Percentiles rank a stretch among this genome's conserved stretches.
phyloP scores from a whole-genome alignment of 1,140 invertebrate species.

The Hycleus cichorii region DNA sequence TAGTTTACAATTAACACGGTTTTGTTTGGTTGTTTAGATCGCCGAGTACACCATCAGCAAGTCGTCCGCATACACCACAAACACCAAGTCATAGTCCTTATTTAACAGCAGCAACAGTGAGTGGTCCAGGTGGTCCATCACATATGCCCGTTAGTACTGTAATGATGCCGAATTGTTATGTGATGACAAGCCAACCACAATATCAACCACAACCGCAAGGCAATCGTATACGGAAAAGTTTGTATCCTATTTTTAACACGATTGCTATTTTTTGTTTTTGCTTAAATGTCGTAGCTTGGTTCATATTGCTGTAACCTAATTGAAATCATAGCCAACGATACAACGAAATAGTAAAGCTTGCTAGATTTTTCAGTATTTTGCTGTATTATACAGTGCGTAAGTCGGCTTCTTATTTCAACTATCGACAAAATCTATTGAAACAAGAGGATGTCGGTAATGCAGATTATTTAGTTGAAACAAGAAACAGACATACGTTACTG shows the following conservation, averaged over 20 bases:
- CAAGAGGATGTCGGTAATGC: no score
- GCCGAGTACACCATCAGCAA: conserved; percentile 58
- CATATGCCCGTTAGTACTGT: conserved; percentile 34
- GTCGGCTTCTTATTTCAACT: no score
- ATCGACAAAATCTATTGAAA: no score
- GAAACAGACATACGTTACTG: no score
- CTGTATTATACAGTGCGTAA: no score
- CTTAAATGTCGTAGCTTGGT: not conserved
- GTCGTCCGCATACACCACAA: conserved; percentile 75
- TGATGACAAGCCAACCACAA: conserved; percentile 32
- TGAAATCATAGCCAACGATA: no score
- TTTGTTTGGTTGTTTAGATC: conserved; percentile 42
- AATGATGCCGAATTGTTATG: conserved; percentile 32
- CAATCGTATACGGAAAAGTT: conserved; percentile 37
- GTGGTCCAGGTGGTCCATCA: conserved; percentile 35
- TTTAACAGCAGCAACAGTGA: conserved; percentile 29
- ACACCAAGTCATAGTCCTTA: conserved; percentile 54
- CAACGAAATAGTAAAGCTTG: no score
- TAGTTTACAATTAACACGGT: no score
- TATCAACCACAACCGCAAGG: conserved; percentile 38
- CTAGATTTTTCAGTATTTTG: no score
- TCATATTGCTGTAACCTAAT: no score
- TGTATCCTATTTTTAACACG: conserved; percentile 1
- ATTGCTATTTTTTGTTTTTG: not conserved
- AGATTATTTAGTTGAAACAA: no score